Evolutionary conservation across 2,113 vertebrate genomes (phyloP).

Genomic region (Gambusia affinis): DNA sequence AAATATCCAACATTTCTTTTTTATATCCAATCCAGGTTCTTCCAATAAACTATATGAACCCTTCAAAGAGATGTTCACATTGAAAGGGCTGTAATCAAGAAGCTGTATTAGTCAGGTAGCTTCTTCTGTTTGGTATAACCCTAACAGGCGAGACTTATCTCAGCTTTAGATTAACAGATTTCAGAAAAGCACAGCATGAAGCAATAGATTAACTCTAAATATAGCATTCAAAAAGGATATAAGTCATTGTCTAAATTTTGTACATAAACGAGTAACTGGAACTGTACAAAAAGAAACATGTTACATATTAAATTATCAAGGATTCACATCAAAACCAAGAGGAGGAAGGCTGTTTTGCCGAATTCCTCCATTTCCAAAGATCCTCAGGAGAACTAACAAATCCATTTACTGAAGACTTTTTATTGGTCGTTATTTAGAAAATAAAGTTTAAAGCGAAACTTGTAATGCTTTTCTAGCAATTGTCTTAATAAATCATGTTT

Average conservation of each 20-base stretch:
- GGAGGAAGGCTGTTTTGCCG: background rate
- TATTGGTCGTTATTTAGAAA: too few species aligned
- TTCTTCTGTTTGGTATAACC: background rate
- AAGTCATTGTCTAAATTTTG: too few species aligned
- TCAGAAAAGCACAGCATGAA: too few species aligned
- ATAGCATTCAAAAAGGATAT: too few species aligned
- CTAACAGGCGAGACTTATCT: background rate
- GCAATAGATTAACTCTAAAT: too few species aligned
- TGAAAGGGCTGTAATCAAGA: too few species aligned
- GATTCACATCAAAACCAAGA: background rate
- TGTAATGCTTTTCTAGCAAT: background rate
- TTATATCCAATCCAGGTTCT: too few species aligned
- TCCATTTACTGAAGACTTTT: background rate
- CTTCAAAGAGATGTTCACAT: too few species aligned
- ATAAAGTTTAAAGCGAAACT: background rate
- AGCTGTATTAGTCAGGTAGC: background rate
- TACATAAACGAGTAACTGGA: too few species aligned
- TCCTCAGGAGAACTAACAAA: background rate
- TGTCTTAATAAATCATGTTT: conserved; percentile 8
- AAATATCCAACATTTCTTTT: too few species aligned
- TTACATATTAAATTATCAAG: background rate
- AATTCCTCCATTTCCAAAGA: background rate
- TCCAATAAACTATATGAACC: too few species aligned
- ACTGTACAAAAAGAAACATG: background rate
- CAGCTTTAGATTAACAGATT: too few species aligned